Percentiles rank a stretch among this genome's conserved stretches.
phyloP scores from a whole-genome alignment of 2,113 vertebrate species.

The Microtus pennsylvanicus region DNA sequence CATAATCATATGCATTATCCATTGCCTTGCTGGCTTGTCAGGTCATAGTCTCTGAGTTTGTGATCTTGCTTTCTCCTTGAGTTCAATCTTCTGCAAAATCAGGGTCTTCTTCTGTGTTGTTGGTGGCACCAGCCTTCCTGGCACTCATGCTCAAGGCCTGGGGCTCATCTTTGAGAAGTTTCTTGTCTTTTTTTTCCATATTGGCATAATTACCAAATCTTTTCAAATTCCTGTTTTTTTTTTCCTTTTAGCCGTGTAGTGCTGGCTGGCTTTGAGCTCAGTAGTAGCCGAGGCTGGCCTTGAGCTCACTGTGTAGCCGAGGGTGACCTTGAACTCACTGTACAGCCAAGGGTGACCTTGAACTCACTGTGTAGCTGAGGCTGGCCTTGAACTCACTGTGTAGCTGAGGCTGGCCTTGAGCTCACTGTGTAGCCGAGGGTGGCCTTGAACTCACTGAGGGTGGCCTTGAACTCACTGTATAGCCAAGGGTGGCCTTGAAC shows the following conservation, averaged over 20 bases:
- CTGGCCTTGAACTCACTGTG: too few species aligned
- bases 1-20: background rate
- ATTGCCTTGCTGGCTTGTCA: conserved; percentile 76
- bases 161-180: background rate
- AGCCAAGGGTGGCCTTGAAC: too few species aligned
- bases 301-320: background rate
- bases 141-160: background rate
- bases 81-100: background rate
- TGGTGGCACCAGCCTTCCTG: background rate
- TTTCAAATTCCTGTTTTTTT: background rate
- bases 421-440: too few species aligned
- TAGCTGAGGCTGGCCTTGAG: too few species aligned
- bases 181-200: background rate
- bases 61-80: background rate
- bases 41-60: conserved; percentile 85
- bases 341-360: too few species aligned
- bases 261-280: background rate
- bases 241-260: background rate
- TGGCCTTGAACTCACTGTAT: background rate
- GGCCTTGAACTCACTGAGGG: too few species aligned
- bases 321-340: too few species aligned
- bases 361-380: too few species aligned
- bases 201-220: background rate
- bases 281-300: background rate
- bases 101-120: background rate